Conservation (phyloP, 1,140 invertebrate species). For the Stegodyphus mimosarum region DNA sequence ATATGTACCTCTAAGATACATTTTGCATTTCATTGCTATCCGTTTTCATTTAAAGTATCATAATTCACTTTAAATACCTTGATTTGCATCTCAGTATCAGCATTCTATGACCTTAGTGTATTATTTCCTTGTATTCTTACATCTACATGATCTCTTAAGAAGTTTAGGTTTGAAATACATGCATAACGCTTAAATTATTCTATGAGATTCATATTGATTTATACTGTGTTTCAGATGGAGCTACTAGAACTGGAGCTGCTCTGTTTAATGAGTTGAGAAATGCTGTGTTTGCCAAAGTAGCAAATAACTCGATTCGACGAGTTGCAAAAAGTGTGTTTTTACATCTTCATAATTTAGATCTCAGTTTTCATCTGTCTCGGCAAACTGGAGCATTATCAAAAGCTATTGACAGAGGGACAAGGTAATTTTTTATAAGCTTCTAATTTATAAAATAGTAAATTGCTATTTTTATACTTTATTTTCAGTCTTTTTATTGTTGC, state of each 20-base stretch:
- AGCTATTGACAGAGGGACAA: slow-evolving; percentile 75
- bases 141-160: too few relatives aligned
- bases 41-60: too few relatives aligned
- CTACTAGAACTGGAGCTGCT: slow-evolving; percentile 87
- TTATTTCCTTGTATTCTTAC: too few relatives aligned
- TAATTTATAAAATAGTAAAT: neutral
- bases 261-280: slow-evolving; percentile 97
- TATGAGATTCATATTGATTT: too few relatives aligned
- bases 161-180: too few relatives aligned
- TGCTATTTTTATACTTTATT: neutral
- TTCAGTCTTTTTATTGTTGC: too few relatives aligned
- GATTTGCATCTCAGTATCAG: too few relatives aligned
- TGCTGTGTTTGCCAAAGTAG: slow-evolving; percentile 98
- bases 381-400: slow-evolving; percentile 93
- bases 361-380: slow-evolving; percentile 91
- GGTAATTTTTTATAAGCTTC: slow-evolving; percentile 63
- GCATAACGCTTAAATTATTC: too few relatives aligned
- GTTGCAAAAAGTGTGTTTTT: slow-evolving; percentile 96
- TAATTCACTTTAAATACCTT: too few relatives aligned
- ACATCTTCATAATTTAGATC: slow-evolving; percentile 96
- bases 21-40: too few relatives aligned
- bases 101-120: too few relatives aligned
- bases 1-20: too few relatives aligned
- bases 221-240: slow-evolving; percentile 79
- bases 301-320: slow-evolving; percentile 94